These are phyloP conservation scores for Hemibagrus wyckioides DNA, from an alignment of 2,113 vertebrate species.

Conservation along the genomic window DNA sequence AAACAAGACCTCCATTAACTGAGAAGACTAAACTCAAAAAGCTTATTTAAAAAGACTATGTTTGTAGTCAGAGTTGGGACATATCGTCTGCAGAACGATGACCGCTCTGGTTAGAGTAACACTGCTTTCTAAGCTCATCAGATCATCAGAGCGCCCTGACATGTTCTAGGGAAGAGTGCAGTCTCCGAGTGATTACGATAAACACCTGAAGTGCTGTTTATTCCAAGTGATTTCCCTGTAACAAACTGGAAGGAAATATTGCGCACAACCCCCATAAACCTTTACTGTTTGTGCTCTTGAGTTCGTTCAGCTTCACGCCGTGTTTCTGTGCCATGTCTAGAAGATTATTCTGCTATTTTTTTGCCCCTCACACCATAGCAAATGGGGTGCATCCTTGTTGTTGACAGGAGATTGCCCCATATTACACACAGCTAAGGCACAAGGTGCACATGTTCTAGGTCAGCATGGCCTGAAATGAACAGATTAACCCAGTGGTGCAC, in stretches of 20 bases:
- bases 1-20: constrained; percentile 28
- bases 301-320: background rate
- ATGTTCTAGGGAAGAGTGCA: constrained; percentile 32
- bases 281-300: constrained; percentile 2
- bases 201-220: constrained; percentile 27
- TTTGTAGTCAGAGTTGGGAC: background rate
- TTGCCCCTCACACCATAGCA: background rate
- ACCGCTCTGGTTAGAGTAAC: background rate
- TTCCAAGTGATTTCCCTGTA: background rate
- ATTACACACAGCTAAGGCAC: background rate
- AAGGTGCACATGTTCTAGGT: constrained; percentile 30
- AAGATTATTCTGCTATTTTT: background rate
- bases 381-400: background rate
- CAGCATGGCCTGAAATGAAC: constrained; percentile 50
- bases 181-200: constrained; percentile 26
- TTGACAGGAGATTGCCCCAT: background rate
- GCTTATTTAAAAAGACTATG: background rate
- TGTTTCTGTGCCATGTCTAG: background rate
- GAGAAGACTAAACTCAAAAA: constrained; percentile 8
- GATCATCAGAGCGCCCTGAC: constrained; percentile 33
- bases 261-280: constrained; percentile 20
- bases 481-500: constrained; percentile 39
- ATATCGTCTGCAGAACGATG: constrained; percentile 12
- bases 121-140: constrained; percentile 49
- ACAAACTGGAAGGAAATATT: constrained; percentile 18